These are phyloP conservation scores for Heterocephalus glaber DNA, from an alignment of 2,113 vertebrate genomes.

Conservation along the genomic window DNA sequence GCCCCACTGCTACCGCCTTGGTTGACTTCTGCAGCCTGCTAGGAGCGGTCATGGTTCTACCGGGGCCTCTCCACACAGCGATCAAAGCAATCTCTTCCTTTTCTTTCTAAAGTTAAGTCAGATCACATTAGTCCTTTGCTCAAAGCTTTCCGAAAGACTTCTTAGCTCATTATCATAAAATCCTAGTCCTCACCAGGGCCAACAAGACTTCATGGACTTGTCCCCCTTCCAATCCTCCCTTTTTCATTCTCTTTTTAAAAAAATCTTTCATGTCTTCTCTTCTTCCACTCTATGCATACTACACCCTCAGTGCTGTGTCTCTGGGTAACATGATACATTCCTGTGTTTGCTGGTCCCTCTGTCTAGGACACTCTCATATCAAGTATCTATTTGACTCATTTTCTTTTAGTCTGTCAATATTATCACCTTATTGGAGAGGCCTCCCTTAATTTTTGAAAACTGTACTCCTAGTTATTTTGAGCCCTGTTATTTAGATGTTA, in stretches of 20 bases:
- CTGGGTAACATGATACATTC: fast-evolving
- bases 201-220: not conserved
- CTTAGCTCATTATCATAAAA: not conserved
- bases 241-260: not conserved
- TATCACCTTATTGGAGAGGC: not conserved
- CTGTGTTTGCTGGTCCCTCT: not conserved
- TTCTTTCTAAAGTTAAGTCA: not conserved
- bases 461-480: not conserved
- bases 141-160: not conserved
- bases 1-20: no score
- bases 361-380: not conserved
- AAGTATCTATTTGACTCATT: not conserved
- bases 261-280: not conserved
- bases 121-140: not conserved
- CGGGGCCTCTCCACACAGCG: not conserved
- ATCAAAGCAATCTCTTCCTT: not conserved
- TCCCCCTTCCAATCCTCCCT: not conserved
- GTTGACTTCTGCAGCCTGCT: not conserved
- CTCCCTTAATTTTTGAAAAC: not conserved
- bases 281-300: not conserved
- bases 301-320: not conserved
- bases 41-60: no score
- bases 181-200: not conserved
- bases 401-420: not conserved
- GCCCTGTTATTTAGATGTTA: not conserved